Conservation (phyloP, 1,140 invertebrate genomes). For the Acromyrmex echinatior region DNA sequence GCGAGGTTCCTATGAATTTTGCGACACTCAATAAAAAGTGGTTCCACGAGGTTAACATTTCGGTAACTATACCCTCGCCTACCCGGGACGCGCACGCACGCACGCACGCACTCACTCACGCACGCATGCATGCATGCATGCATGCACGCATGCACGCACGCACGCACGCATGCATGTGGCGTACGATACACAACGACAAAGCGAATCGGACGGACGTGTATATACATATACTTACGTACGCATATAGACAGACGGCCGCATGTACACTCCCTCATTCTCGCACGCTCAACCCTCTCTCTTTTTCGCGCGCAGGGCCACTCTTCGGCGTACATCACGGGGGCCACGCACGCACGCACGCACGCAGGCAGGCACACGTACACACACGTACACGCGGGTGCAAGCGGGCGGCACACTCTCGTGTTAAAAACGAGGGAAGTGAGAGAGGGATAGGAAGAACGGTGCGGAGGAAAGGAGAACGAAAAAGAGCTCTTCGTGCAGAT, state of each 20-base stretch:
- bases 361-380: conserved; percentile 21
- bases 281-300: conserved; percentile 35
- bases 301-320: conserved; percentile 52
- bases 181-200: conserved; percentile 38
- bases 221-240: conserved; percentile 25
- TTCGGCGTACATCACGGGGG: conserved; percentile 58
- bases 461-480: conserved; percentile 71
- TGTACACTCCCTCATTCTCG: conserved; percentile 49
- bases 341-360: conserved; percentile 71
- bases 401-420: conserved; percentile 67
- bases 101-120: conserved; percentile 59
- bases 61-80: conserved; percentile 86
- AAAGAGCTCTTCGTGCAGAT: conserved; percentile 62
- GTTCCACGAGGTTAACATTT: conserved; percentile 87
- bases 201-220: conserved; percentile 30
- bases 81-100: conserved; percentile 78
- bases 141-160: conserved; percentile 31
- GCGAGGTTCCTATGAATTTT: conserved; percentile 86
- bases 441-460: conserved; percentile 72
- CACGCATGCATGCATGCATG: conserved; percentile 55
- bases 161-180: conserved; percentile 6
- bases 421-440: conserved; percentile 71
- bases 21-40: conserved; percentile 87
- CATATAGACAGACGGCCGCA: not conserved
- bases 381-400: conserved; percentile 71